Evolutionary conservation across 1,140 invertebrate species (phyloP).

Genomic region (Hormaphis cornu): DNA sequence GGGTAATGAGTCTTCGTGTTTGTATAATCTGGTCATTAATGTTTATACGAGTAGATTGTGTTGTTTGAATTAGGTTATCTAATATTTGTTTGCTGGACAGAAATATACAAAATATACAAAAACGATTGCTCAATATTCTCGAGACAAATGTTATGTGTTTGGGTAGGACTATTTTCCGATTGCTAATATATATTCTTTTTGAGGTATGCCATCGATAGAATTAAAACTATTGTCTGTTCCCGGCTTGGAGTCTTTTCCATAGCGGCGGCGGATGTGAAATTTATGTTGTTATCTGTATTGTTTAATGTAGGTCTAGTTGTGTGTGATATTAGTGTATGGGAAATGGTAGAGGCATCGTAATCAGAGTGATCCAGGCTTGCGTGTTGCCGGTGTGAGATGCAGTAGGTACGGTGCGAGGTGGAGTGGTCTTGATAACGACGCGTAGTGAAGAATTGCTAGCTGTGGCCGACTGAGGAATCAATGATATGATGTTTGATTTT

Average conservation of each 20-base stretch:
- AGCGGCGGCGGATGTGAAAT: background rate
- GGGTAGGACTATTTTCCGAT: background rate
- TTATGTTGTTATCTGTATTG: background rate
- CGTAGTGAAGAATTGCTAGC: background rate
- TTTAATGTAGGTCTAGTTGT: background rate
- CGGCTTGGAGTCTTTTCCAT: background rate
- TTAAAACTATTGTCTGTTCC: background rate
- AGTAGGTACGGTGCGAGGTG: background rate
- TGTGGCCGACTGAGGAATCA: background rate
- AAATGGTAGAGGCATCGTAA: background rate
- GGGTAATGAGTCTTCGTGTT: background rate
- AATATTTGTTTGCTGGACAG: background rate
- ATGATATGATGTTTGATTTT: background rate
- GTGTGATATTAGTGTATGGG: background rate
- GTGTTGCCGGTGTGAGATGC: background rate
- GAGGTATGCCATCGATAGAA: background rate
- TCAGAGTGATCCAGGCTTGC: background rate
- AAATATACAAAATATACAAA: background rate
- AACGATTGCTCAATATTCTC: background rate
- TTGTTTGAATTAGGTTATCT: background rate
- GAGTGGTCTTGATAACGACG: background rate
- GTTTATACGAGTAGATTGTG: background rate
- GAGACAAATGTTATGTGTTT: background rate
- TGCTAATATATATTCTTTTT: background rate
- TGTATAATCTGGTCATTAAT: background rate